Evolutionary conservation across 2,888 invertebrate species (phyloP).

Genomic region (Lamellibrachia satsuma): DNA sequence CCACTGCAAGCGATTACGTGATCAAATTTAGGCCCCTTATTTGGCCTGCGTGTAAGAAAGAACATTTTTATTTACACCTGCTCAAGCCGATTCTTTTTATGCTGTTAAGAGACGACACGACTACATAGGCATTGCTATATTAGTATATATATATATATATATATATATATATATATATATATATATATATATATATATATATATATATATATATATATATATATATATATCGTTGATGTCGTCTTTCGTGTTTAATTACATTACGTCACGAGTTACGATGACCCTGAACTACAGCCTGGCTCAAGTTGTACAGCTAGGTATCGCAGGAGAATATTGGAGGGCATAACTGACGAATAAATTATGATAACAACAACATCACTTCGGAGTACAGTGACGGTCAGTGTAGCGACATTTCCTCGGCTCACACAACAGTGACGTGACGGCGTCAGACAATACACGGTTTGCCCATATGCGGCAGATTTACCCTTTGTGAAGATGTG

Average conservation of each 20-base stretch:
- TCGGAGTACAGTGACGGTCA: background rate
- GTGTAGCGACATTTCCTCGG: background rate
- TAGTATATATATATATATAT: background rate
- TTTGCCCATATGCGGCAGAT: background rate
- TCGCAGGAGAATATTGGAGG: constrained; percentile 9
- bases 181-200: background rate
- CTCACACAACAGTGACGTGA: background rate
- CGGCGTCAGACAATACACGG: background rate
- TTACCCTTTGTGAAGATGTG: background rate
- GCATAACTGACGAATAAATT: constrained; percentile 1
- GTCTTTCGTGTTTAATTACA: background rate
- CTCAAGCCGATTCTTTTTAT: background rate
- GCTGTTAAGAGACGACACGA: background rate
- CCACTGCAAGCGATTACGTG: no score
- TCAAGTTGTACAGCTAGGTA: background rate
- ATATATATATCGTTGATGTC: background rate
- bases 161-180: background rate
- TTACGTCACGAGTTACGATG: background rate
- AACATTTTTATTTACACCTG: background rate
- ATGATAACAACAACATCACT: constrained; percentile 1
- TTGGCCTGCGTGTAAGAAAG: background rate
- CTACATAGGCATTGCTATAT: background rate
- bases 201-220: background rate
- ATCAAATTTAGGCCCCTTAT: no score
- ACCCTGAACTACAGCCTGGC: background rate